Evolutionary conservation across 1,140 invertebrate species (phyloP).

Genomic region (Macrotrachela quadricornifera): DNA sequence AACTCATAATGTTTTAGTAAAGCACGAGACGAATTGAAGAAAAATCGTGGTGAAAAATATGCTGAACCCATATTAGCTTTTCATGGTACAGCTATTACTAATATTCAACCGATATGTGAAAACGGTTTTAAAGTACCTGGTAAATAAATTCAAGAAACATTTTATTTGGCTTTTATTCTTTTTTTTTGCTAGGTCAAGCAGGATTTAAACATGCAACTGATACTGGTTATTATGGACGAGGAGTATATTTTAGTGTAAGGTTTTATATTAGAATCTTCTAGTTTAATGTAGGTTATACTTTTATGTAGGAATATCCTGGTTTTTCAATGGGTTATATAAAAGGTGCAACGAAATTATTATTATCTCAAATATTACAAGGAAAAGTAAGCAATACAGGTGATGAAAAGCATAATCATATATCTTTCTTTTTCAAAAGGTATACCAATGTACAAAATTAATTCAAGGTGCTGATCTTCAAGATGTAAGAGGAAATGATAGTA

Average conservation of each 20-base stretch:
- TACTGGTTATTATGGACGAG: slow-evolving; percentile 11
- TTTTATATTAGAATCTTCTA: too few species aligned
- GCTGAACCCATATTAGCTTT: slow-evolving; percentile 19
- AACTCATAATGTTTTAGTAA: slow-evolving; percentile 10
- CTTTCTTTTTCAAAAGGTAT: too few species aligned
- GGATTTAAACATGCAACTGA: background rate
- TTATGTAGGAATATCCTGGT: slow-evolving; percentile 11
- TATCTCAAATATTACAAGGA: slow-evolving; percentile 19
- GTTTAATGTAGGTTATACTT: too few species aligned
- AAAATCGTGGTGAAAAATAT: slow-evolving; percentile 13
- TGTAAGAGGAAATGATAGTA: too few species aligned
- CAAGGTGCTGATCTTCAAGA: too few species aligned
- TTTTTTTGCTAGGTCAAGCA: background rate
- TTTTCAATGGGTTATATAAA: slow-evolving; percentile 19
- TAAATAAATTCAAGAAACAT: too few species aligned
- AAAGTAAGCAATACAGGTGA: too few species aligned
- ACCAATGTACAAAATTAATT: slow-evolving; percentile 11
- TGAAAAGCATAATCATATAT: too few species aligned
- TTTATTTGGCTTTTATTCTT: too few species aligned
- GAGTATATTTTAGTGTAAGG: slow-evolving; percentile 20
- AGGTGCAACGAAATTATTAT: slow-evolving; percentile 13
- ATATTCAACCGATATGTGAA: slow-evolving; percentile 18
- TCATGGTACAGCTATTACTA: slow-evolving; percentile 16
- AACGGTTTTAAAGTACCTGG: slow-evolving; percentile 18
- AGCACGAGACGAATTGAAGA: slow-evolving; percentile 15